These are phyloP conservation scores for Kradibia gibbosae DNA, from an alignment of 1,140 invertebrate species.

Conservation along the genomic window DNA sequence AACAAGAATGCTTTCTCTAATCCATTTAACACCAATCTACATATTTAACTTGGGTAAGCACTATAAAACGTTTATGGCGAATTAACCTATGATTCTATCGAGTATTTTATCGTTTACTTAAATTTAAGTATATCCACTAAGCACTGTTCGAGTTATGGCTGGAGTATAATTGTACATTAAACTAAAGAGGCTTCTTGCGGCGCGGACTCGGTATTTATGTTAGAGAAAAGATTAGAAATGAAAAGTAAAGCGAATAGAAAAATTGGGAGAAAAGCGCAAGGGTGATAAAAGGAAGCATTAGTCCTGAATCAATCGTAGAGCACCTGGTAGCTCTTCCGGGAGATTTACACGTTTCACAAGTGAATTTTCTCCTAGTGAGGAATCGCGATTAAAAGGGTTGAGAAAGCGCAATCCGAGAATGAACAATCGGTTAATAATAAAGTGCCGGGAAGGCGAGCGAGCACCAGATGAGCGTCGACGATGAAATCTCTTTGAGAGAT, in stretches of 20 bases:
- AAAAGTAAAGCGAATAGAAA: background rate
- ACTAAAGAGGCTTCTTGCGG: too few species aligned
- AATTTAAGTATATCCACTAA: background rate
- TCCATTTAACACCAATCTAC: background rate
- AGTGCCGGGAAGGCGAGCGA: background rate
- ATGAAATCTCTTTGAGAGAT: background rate
- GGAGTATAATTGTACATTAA: too few species aligned
- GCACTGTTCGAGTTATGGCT: background rate
- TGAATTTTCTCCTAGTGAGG: background rate
- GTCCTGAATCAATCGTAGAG: conserved; percentile 29
- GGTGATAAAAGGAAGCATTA: background rate
- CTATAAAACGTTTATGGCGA: background rate
- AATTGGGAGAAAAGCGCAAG: background rate
- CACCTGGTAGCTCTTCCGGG: background rate
- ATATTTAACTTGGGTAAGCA: background rate
- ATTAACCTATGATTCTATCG: background rate
- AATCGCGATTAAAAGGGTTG: too few species aligned
- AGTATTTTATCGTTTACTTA: background rate
- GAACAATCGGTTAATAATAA: background rate
- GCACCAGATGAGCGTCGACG: background rate
- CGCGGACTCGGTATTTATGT: too few species aligned
- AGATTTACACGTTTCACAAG: background rate
- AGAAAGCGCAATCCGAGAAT: background rate
- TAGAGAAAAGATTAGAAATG: background rate
- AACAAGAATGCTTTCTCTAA: too few species aligned